Base-by-base conservation (phyloP, 2,888 invertebrate genomes). In the Baccha elongata region DNA sequence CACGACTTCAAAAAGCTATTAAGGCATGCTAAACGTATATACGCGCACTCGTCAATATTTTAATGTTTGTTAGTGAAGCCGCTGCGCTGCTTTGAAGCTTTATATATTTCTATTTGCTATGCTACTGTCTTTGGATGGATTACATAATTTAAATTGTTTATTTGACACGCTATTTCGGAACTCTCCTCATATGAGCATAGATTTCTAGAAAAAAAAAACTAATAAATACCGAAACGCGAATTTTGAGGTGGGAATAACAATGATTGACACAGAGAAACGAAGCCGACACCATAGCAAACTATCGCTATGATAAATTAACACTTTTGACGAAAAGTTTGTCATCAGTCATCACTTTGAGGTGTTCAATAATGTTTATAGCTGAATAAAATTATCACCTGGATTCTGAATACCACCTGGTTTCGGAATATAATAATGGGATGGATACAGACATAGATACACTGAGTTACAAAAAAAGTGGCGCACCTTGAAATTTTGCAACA, bases 81-180 rank as follows among this genome's bases (percentile, higher is more conserved):
- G 64, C 69, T 17, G 35, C n/a, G 13, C 15, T 55, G 23, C 64
- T 53, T 55, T 64, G 65, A 32, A 52, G 53, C 64, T 53, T 64
- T 55, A 32, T 21, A 32, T 58, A 58, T 58, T 50, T 67, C 46
- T 75, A 37, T 44, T 68, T 26, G 35, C 19, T 19, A 48, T 42
- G 60, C 46, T 48, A 64, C 35, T 55, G 73, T 17, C 46, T 60
- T 42, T 62, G 29, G 40, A 11, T 40, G 23, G 23, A 58, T 81
- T 81, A 71, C 80, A 81, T 81, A 81, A 81, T 75, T 81, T 40
- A 62, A 81, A 58, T 75, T 65, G 69, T 75, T 81, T 71, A 69
- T 75, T 67, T 81, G 80, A 60, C 71, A 60, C 44, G 71, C 65
- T 69, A 69, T 80, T 80, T 80, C 42, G 80, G 80, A 75, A 75